phyloP scores from a whole-genome alignment of 2,888 invertebrate genomes.

The Hartigia nigra region DNA sequence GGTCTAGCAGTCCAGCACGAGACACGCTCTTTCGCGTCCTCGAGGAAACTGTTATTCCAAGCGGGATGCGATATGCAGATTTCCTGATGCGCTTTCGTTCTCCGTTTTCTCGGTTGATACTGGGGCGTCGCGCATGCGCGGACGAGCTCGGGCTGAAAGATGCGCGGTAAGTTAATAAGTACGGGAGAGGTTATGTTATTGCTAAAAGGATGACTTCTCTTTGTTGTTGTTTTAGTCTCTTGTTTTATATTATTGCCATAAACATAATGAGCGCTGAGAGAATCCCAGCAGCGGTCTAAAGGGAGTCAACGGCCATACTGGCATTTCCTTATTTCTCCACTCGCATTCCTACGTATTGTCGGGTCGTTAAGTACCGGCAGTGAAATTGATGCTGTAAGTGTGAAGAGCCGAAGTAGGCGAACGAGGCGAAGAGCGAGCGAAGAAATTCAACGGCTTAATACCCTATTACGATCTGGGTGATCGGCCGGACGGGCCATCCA shows the following conservation, averaged over 20 bases:
- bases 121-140: neutral
- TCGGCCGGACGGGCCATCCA: neutral
- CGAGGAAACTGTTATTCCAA: neutral
- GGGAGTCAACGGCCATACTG: slow-evolving; percentile 36
- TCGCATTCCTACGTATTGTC: slow-evolving; percentile 40
- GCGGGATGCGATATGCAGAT: neutral
- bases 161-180: neutral
- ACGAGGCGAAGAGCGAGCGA: neutral
- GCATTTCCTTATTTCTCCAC: slow-evolving; percentile 40
- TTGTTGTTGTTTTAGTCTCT: neutral
- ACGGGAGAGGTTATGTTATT: neutral
- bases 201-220: neutral
- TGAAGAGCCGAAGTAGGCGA: neutral
- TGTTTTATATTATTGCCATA: neutral
- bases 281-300: slow-evolving; percentile 8
- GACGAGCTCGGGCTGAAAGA: neutral
- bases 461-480: neutral
- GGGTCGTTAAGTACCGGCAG: slow-evolving; percentile 32
- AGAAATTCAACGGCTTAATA: neutral
- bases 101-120: neutral
- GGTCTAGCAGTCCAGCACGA: slow-evolving; percentile 11
- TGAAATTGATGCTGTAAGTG: neutral
- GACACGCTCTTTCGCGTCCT: neutral
- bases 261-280: neutral
- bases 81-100: neutral